A percentile compares a stretch with the other conserved stretches of the same genome.
Conservation (phyloP, 2,113 vertebrate species). For the Catharus bicknelli region DNA sequence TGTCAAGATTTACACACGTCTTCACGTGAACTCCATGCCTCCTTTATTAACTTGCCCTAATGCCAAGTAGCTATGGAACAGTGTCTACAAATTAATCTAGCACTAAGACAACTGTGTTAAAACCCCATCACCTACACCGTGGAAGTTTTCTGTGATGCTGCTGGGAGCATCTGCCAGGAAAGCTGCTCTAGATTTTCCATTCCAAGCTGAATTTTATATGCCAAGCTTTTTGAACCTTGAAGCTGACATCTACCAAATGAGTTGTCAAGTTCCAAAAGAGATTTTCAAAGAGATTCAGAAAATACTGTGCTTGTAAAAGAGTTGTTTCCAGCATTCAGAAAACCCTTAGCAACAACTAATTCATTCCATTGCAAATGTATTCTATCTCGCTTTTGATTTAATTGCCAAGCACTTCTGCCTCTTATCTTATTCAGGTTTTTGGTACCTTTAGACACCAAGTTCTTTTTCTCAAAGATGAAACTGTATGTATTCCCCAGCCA, state of each 20-base stretch:
- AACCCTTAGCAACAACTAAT: neutral
- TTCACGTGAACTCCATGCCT: neutral
- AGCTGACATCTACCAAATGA: conserved; percentile 21
- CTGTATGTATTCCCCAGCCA: neutral
- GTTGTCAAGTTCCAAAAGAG: neutral
- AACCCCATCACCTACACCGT: neutral
- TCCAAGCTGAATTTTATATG: conserved; percentile 25
- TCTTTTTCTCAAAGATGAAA: neutral
- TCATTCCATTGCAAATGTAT: neutral
- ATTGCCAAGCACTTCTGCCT: neutral
- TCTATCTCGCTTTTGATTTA: neutral
- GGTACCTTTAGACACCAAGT: neutral
- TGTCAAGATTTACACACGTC: neutral
- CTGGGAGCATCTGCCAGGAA: conserved; percentile 25
- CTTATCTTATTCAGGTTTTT: neutral
- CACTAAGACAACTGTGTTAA: conserved; percentile 16
- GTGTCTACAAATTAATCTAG: conserved; percentile 29
- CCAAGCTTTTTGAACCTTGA: conserved; percentile 34
- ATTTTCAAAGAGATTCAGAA: conserved; percentile 19
- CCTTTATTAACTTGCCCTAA: neutral
- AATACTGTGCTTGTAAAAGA: neutral
- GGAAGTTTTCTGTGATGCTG: neutral
- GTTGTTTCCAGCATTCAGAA: neutral
- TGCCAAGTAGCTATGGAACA: neutral
- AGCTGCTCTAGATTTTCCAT: conserved; percentile 33